Percentiles rank a stretch among this genome's conserved stretches.
Conservation (phyloP, 2,888 invertebrate species). For the Craniophora ligustri region DNA sequence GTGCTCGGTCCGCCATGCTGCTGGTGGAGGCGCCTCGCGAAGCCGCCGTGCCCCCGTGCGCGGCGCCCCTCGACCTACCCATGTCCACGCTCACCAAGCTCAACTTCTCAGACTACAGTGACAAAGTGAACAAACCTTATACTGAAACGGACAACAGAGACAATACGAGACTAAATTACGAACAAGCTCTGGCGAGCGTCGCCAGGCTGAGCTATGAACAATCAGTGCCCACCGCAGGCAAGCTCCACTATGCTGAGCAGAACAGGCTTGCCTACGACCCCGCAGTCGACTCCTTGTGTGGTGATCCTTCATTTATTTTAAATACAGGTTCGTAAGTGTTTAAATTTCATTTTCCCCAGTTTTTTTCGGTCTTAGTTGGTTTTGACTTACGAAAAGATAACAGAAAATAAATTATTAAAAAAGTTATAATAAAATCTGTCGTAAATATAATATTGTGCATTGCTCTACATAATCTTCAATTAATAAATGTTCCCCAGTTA, state of each 20-base stretch:
- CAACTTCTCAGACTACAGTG: slow-evolving; percentile 85
- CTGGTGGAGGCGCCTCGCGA: slow-evolving; percentile 93
- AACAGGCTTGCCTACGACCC: slow-evolving; percentile 79
- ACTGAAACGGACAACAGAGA: slow-evolving; percentile 73
- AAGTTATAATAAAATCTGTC: no score
- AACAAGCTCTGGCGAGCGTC: slow-evolving; percentile 76
- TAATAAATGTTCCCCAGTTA: slow-evolving; percentile 9
- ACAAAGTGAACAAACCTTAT: slow-evolving; percentile 81
- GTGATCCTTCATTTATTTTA: slow-evolving; percentile 75
- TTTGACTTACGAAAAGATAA: background rate
- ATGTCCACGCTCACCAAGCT: slow-evolving; percentile 84
- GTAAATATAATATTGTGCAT: background rate
- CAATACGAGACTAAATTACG: slow-evolving; percentile 76
- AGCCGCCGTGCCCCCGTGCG: slow-evolving; percentile 90
- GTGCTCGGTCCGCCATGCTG: slow-evolving; percentile 91
- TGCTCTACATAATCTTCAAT: background rate
- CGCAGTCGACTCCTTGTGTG: slow-evolving; percentile 75
- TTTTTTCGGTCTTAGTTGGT: background rate
- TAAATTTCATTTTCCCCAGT: background rate
- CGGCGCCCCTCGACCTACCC: slow-evolving; percentile 80
- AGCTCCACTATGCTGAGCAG: slow-evolving; percentile 78
- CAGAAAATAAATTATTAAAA: background rate
- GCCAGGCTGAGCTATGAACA: slow-evolving; percentile 80
- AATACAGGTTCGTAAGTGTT: slow-evolving; percentile 71
- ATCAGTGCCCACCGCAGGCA: slow-evolving; percentile 69